A percentile compares a stretch with the other conserved stretches of the same genome.
Conservation (phyloP, 35 echinoderm and acorn worm species). For the Heliocidaris erythrogramma region DNA sequence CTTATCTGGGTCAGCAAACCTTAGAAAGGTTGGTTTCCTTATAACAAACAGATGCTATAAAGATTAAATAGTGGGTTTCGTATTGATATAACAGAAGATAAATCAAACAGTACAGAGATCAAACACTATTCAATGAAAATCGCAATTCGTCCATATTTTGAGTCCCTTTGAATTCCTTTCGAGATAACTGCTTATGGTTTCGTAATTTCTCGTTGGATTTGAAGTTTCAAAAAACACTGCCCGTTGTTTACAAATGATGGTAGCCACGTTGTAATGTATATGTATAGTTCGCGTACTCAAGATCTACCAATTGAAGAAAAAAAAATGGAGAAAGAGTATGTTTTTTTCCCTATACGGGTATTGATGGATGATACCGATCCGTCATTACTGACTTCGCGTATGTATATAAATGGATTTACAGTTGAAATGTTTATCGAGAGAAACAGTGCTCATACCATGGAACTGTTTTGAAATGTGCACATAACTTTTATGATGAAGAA, state of each 20-base stretch:
- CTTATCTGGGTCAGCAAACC: no score
- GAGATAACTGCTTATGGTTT: no score
- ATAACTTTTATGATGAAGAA: background rate
- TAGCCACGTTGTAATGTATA: background rate
- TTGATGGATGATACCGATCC: background rate
- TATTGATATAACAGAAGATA: no score
- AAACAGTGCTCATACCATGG: background rate
- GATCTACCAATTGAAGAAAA: background rate
- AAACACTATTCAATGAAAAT: no score
- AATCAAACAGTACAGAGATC: no score
- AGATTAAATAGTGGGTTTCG: no score
- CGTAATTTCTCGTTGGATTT: background rate
- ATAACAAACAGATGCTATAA: no score
- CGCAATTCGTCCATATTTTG: no score
- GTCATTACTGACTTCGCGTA: background rate
- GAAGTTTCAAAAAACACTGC: background rate
- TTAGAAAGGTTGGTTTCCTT: no score
- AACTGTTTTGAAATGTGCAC: background rate
- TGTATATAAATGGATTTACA: conserved; percentile 19
- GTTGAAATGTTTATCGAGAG: background rate
- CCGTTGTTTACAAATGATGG: background rate
- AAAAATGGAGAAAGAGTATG: background rate
- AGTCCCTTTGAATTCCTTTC: no score
- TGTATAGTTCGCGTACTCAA: background rate
- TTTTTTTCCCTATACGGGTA: background rate